phyloP scores from a whole-genome alignment of 2,113 vertebrate species.

The Glareola pratincola region DNA sequence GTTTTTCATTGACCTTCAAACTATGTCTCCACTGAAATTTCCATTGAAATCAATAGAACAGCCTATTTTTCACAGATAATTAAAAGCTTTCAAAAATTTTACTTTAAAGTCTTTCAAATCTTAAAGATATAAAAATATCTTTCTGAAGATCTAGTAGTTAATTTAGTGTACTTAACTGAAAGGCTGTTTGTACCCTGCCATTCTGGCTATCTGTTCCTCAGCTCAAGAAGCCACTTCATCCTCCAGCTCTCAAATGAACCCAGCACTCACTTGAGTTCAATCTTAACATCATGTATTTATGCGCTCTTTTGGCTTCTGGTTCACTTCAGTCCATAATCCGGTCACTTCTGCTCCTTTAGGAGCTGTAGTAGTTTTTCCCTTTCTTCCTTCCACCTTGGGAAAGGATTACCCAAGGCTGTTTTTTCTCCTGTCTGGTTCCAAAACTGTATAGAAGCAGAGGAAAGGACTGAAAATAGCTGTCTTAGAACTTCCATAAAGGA shows the following conservation, averaged over 20 bases:
- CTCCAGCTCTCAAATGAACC: neutral
- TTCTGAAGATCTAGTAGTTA: neutral
- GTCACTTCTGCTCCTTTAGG: neutral
- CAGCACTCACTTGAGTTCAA: neutral
- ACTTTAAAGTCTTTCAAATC: neutral
- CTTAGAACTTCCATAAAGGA: neutral
- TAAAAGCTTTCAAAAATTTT: neutral
- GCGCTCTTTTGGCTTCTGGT: neutral
- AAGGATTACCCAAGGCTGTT: neutral
- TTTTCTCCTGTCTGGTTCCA: neutral
- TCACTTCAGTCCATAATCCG: neutral
- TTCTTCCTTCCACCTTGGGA: neutral
- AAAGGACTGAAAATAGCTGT: neutral
- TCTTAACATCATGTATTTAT: neutral
- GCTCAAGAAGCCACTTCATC: neutral
- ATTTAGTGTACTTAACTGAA: neutral
- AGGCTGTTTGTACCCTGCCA: neutral
- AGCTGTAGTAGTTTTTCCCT: neutral
- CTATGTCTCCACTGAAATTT: neutral
- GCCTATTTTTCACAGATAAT: neutral
- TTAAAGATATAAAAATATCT: neutral
- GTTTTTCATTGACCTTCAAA: neutral
- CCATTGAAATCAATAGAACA: neutral
- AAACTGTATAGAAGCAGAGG: neutral
- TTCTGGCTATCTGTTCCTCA: neutral